Percentiles rank a stretch among this genome's conserved stretches.
phyloP scores from a whole-genome alignment of 2,113 vertebrate species.

The Craseonycteris thonglongyai region DNA sequence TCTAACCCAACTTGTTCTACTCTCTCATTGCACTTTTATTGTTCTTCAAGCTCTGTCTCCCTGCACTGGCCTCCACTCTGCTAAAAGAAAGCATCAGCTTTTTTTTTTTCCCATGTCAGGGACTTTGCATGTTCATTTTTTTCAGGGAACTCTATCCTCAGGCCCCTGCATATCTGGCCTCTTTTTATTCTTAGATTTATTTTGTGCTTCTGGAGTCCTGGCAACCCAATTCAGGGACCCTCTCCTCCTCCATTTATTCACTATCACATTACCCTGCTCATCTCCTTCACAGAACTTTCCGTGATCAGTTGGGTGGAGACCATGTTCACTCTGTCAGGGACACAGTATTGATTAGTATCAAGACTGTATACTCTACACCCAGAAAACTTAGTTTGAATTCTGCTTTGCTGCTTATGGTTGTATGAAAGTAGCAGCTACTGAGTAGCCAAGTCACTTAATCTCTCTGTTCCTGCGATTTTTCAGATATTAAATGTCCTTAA shows the following conservation, averaged over 20 bases:
- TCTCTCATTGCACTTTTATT: not conserved
- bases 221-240: not conserved
- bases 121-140: not conserved
- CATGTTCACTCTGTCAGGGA: not conserved
- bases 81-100: not conserved
- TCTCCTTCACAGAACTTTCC: not conserved
- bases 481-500: not conserved
- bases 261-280: not conserved
- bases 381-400: not conserved
- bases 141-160: not conserved
- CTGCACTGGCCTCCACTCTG: not conserved
- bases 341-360: not conserved
- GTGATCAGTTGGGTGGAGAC: not conserved
- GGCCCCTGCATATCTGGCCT: not conserved
- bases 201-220: not conserved
- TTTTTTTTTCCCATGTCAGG: not conserved
- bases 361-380: not conserved
- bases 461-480: not conserved
- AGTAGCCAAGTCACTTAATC: not conserved
- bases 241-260: not conserved
- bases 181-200: not conserved
- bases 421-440: too few relatives aligned
- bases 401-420: not conserved
- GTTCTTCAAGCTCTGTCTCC: not conserved
- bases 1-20: not conserved